A percentile compares a stretch with the other conserved stretches of the same genome.
phyloP scores from a whole-genome alignment of 2,797 vertebrate species.

The Ispidina lecontei region DNA sequence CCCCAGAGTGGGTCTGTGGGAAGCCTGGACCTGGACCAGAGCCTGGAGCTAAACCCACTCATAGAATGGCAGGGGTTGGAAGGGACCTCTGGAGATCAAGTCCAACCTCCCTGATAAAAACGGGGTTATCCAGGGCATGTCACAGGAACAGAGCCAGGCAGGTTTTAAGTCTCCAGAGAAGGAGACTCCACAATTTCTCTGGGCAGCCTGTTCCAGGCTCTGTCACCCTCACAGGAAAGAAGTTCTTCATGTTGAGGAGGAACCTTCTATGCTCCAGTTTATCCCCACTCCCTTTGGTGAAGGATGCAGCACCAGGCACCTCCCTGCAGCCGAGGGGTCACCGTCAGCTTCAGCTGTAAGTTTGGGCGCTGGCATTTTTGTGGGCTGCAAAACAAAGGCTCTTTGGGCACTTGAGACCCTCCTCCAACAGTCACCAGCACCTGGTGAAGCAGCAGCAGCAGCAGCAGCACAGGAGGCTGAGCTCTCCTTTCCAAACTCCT shows the following conservation, averaged over 20 bases:
- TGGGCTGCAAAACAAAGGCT: background rate
- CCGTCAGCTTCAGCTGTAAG: background rate
- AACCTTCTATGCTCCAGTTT: no score
- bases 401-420: accelerated
- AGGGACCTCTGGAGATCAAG: no score
- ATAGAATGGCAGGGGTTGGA: background rate
- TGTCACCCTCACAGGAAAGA: no score
- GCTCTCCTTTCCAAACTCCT: background rate
- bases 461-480: background rate
- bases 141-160: no score
- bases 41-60: background rate
- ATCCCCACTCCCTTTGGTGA: no score
- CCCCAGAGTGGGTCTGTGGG: accelerated
- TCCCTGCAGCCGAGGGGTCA: background rate
- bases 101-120: no score
- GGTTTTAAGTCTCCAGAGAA: no score
- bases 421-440: background rate
- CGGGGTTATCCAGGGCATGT: no score
- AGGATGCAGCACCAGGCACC: no score
- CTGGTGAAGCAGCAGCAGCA: background rate
- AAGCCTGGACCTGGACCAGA: background rate
- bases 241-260: no score
- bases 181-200: no score
- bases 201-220: no score
- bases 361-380: background rate